A percentile compares a stretch with the other conserved stretches of the same genome.
Evolutionary conservation across 2,888 invertebrate genomes (phyloP).

Genomic region (Cyaniris semiargus): DNA sequence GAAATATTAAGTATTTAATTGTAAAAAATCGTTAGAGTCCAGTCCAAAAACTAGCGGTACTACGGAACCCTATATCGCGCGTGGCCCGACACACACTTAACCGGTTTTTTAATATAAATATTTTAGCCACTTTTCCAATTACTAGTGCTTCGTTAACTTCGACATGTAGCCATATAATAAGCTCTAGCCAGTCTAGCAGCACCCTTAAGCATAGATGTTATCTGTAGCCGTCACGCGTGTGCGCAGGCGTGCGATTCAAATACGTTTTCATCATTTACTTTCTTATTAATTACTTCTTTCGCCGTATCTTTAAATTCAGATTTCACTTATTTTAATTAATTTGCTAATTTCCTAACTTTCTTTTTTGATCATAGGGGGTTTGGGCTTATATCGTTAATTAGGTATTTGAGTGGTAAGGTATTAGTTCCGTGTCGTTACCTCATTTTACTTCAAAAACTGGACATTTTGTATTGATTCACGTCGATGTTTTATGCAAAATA

Average conservation of each 20-base stretch:
- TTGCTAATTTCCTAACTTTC: slow-evolving; percentile 34
- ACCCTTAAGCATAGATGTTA: slow-evolving; percentile 51
- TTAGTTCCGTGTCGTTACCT: too few relatives aligned
- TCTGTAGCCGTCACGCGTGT: slow-evolving; percentile 58
- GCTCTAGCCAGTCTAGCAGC: slow-evolving; percentile 39
- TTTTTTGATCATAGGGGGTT: slow-evolving; percentile 20
- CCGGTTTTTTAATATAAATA: not conserved
- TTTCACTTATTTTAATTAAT: slow-evolving; percentile 42
- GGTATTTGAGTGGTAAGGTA: not conserved
- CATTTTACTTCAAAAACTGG: not conserved
- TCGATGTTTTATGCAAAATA: slow-evolving; percentile 9
- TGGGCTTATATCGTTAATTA: not conserved
- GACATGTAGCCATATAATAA: slow-evolving; percentile 20
- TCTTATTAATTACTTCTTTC: slow-evolving; percentile 45
- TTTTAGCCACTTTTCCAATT: not conserved
- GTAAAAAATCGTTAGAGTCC: too few relatives aligned
- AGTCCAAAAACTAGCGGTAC: too few relatives aligned
- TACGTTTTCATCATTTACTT: slow-evolving; percentile 51
- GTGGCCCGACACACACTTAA: too few relatives aligned
- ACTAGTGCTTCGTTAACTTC: not conserved
- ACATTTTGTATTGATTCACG: not conserved
- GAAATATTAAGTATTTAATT: too few relatives aligned
- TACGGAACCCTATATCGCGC: too few relatives aligned
- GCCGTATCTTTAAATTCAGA: slow-evolving; percentile 38
- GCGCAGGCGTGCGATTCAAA: slow-evolving; percentile 47